Conservation (phyloP, 2,113 vertebrate species). For the Coryphaenoides rupestris region DNA sequence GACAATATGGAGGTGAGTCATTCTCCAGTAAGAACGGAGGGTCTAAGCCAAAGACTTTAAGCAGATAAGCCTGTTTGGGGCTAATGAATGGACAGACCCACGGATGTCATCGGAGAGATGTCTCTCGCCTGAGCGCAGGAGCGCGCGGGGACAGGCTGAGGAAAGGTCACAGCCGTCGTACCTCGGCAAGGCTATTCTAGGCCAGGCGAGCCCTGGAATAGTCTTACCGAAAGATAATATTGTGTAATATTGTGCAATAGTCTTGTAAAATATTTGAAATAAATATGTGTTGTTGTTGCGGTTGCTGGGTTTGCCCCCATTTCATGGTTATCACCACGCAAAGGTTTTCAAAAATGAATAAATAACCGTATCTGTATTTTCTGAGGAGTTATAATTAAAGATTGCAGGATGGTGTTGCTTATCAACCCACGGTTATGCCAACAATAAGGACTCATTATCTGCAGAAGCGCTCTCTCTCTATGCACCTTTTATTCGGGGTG, state of each 20-base stretch:
- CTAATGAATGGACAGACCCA: slow-evolving; percentile 61
- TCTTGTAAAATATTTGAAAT: too few relatives aligned
- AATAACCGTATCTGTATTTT: not conserved
- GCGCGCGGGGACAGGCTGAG: slow-evolving; percentile 17
- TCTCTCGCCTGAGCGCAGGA: slow-evolving; percentile 33
- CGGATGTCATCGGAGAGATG: slow-evolving; percentile 61
- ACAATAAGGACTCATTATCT: not conserved
- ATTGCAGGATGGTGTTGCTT: too few relatives aligned
- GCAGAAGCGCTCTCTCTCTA: not conserved
- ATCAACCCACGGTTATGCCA: not conserved
- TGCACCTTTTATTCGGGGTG: not conserved
- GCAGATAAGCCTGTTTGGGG: slow-evolving; percentile 68
- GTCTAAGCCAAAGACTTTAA: slow-evolving; percentile 68
- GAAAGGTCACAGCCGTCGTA: slow-evolving; percentile 32
- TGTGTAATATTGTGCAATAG: too few relatives aligned
- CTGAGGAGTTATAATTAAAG: not conserved
- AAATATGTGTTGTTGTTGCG: too few relatives aligned
- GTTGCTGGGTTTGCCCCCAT: too few relatives aligned
- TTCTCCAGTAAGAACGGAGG: slow-evolving; percentile 56
- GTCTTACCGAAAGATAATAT: too few relatives aligned
- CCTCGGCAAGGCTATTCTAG: too few relatives aligned
- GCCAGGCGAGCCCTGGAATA: too few relatives aligned
- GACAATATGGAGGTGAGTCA: slow-evolving; percentile 70
- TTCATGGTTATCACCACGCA: too few relatives aligned
- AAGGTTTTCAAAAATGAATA: not conserved